phyloP scores from a whole-genome alignment of 2,113 vertebrate species.

The Cercopithecus mona region DNA sequence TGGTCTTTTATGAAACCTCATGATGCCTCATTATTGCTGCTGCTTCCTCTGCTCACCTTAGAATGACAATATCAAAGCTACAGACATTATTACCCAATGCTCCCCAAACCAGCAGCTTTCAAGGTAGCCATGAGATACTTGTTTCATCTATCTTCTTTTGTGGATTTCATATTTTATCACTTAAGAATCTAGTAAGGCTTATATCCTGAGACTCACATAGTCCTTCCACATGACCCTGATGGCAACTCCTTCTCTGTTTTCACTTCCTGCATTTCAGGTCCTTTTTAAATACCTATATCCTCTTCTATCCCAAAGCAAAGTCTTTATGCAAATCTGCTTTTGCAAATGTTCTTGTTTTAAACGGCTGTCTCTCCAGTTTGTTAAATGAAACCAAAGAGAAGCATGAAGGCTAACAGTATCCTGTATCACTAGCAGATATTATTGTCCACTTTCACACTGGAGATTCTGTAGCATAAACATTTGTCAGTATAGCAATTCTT shows the following conservation, averaged over 20 bases:
- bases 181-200: neutral
- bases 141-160: neutral
- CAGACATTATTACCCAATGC: neutral
- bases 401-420: neutral
- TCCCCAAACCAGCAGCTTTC: neutral
- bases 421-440: neutral
- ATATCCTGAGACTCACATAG: neutral
- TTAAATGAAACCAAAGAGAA: neutral
- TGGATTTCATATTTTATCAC: neutral
- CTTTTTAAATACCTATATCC: neutral
- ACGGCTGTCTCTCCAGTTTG: neutral
- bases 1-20: neutral
- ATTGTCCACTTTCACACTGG: neutral
- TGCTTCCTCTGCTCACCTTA: neutral
- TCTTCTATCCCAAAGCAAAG: neutral
- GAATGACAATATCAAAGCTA: neutral
- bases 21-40: neutral
- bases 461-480: neutral
- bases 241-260: neutral
- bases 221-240: neutral
- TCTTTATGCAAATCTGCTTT: neutral
- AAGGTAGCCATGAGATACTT: neutral
- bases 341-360: neutral
- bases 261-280: neutral
- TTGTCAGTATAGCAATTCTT: neutral